Base-by-base conservation (phyloP, 2,113 vertebrate species). In the Macquaria australasica region DNA sequence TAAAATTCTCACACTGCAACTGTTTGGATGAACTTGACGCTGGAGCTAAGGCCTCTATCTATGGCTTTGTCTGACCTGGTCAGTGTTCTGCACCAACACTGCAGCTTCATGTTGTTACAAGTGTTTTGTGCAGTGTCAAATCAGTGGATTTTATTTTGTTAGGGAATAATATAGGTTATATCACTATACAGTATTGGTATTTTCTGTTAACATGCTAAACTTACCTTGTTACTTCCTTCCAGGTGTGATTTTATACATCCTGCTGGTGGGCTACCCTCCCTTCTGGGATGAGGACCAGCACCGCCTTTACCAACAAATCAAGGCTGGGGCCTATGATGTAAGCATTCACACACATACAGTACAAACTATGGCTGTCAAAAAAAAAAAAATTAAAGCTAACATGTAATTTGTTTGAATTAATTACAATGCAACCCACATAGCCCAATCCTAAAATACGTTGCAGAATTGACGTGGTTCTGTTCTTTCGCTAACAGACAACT, bases 251-350 rank as follows among this genome's bases (percentile, higher is more conserved):
- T 96, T 99, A 59, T 99, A 99, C 84, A 99, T 99, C 83, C 97
- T 99, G 14, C 94, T 99, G 94, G 98, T 99, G 91, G 98, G 98
- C 28, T 99, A 99, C 81, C 98, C 98, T 79, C 98, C 98, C 0
- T 99, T 99, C 93, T 99, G 98, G 98, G 98, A 99, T 91, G 98
- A 99, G 93, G 98, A 99, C 93, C 98, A 99, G 84, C 98, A 99
- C 87, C 97, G 98, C 83, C 98, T 99, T 50, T 99, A 99, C 77
- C 98, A 99, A 92, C 98, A 99, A 91, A 99, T 99, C 93, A 99
- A 99, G 91, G 98, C 98, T 81, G 98, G 98, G 75, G 98, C 98
- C 68, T 99, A 99, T 81, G 98, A 99, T 88, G 98, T 99, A 95
- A 80, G 97, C 93, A 18, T 51, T 50, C 15, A 48, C 43, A 59